These are phyloP conservation scores for Lepidocolaptes lacrymiger DNA, from an alignment of 2,797 vertebrate species.

Conservation along the genomic window DNA sequence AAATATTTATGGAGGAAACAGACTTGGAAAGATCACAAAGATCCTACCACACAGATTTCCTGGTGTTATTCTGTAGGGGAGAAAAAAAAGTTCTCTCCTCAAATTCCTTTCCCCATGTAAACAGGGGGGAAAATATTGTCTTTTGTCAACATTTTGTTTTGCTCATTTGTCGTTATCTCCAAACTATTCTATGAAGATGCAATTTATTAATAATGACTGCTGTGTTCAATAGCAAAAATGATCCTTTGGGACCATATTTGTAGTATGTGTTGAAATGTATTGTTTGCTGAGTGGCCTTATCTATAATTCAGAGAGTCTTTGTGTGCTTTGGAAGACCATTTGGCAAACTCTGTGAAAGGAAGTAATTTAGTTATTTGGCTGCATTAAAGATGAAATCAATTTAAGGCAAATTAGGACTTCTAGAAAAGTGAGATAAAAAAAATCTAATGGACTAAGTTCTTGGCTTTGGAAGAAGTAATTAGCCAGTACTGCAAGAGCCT, in stretches of 20 bases:
- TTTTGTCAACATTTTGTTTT: neutral
- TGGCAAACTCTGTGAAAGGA: slow-evolving; percentile 34
- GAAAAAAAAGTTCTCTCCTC: neutral
- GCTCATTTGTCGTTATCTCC: neutral
- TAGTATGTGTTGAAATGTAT: neutral
- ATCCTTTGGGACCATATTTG: neutral
- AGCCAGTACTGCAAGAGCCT: neutral
- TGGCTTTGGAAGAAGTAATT: neutral
- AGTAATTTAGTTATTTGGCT: slow-evolving; percentile 34
- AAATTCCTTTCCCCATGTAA: neutral
- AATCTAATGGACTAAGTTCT: neutral
- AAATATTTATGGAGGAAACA: neutral
- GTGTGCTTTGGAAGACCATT: neutral
- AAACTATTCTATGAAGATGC: neutral
- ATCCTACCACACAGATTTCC: neutral
- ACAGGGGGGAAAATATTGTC: neutral
- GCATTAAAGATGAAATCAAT: slow-evolving; percentile 22
- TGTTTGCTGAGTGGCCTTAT: neutral
- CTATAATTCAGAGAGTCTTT: neutral
- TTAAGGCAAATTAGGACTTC: neutral
- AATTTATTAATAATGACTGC: neutral
- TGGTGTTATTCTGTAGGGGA: neutral
- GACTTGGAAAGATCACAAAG: neutral
- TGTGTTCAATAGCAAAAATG: neutral
- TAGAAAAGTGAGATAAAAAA: neutral